Evolutionary conservation across 2,113 vertebrate species (phyloP).

Genomic region (Salvelinus sp.): DNA sequence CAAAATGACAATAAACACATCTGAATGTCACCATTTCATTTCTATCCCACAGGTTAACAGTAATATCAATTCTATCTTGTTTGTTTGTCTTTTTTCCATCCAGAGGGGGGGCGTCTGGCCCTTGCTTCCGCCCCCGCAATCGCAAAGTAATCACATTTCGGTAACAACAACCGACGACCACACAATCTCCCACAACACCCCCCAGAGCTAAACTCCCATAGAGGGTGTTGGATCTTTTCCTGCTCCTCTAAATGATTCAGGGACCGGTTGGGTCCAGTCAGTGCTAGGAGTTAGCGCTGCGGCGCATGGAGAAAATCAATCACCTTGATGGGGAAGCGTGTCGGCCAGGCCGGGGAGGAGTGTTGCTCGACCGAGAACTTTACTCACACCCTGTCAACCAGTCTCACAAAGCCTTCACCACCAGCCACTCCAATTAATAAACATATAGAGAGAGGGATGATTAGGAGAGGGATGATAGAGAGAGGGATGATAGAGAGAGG

Average conservation of each 20-base stretch:
- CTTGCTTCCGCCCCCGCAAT: not conserved
- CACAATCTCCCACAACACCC: slow-evolving; percentile 10
- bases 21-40: slow-evolving; percentile 13
- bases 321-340: slow-evolving; percentile 20
- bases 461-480: too few relatives aligned
- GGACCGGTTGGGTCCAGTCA: not conserved
- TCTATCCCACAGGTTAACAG: not conserved
- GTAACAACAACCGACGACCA: not conserved
- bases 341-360: not conserved
- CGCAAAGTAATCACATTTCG: not conserved
- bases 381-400: not conserved
- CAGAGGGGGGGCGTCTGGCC: slow-evolving; percentile 2
- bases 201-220: too few relatives aligned
- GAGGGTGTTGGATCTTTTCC: not conserved
- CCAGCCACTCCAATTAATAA: slow-evolving; percentile 11
- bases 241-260: slow-evolving; percentile 22
- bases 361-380: not conserved
- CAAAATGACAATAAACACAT: slow-evolving; percentile 8
- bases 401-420: not conserved
- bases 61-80: slow-evolving; percentile 9
- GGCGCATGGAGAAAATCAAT: slow-evolving; percentile 23
- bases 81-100: slow-evolving; percentile 7
- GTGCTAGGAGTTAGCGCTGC: not conserved
- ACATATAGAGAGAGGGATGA: slow-evolving; percentile 6
- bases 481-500: too few relatives aligned